Percentiles rank a stretch among this genome's conserved stretches.
These are phyloP conservation scores for Drosophila ezoana DNA, from an alignment of 2,888 invertebrate genomes.

Conservation along the genomic window DNA sequence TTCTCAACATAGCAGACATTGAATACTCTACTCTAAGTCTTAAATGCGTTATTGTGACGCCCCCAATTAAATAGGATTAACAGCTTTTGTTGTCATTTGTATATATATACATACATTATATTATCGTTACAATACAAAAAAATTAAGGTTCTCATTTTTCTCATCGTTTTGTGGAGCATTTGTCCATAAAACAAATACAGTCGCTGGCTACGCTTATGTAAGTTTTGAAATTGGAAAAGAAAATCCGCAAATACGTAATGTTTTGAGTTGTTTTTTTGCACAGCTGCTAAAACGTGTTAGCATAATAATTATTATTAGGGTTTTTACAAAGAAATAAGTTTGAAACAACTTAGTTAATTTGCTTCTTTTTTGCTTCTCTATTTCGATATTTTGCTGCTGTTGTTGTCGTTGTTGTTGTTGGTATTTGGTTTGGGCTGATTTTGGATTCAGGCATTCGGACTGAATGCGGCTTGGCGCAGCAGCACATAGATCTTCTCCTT, in stretches of 20 bases:
- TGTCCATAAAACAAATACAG: constrained; percentile 20
- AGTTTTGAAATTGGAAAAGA: constrained; percentile 13
- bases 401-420: constrained; percentile 3
- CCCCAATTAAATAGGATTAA: constrained; percentile 1
- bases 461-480: constrained; percentile 94
- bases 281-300: neutral
- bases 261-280: constrained; percentile 16
- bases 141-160: constrained; percentile 22
- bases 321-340: no score
- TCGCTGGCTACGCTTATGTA: no score
- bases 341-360: neutral
- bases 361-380: neutral
- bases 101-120: constrained; percentile 46
- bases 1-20: no score
- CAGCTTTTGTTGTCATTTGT: constrained; percentile 25
- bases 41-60: neutral
- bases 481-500: constrained; percentile 99
- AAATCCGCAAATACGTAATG: neutral
- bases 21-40: no score
- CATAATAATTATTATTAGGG: neutral
- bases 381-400: constrained; percentile 1
- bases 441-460: constrained; percentile 62
- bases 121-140: constrained; percentile 41
- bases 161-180: constrained; percentile 18
- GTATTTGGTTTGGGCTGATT: constrained; percentile 7